These are phyloP conservation scores for Drosophila demipolita DNA, from an alignment of 2,888 invertebrate species.

Conservation along the genomic window DNA sequence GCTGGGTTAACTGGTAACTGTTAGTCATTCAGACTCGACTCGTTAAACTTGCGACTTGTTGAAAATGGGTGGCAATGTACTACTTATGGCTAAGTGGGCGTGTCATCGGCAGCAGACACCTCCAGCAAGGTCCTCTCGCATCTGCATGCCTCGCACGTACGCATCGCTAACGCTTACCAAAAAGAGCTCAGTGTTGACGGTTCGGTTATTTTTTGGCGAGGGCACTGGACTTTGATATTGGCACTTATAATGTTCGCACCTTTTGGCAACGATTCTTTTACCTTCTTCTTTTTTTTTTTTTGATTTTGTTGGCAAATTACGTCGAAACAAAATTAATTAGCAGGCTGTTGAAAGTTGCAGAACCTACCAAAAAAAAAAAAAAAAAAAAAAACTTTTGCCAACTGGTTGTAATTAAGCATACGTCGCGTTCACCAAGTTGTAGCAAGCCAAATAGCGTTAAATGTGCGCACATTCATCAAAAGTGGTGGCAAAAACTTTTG, in stretches of 20 bases:
- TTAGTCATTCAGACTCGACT: not conserved
- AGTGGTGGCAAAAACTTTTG: conserved; percentile 47
- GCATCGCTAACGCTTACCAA: conserved; percentile 26
- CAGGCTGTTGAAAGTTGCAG: conserved; percentile 50
- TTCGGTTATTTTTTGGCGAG: conserved; percentile 24
- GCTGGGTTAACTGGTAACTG: not conserved
- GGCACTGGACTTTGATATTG: conserved; percentile 42
- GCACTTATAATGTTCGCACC: conserved; percentile 53
- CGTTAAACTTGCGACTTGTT: conserved; percentile 4
- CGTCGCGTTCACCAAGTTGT: conserved; percentile 33
- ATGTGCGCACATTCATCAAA: conserved; percentile 70
- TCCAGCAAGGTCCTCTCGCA: conserved; percentile 1
- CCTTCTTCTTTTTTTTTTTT: conserved; percentile 40
- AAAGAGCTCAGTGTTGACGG: conserved; percentile 8
- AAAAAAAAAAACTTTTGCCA: conserved; percentile 43
- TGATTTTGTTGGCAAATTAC: conserved; percentile 43
- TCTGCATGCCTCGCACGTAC: conserved; percentile 67
- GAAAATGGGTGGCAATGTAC: conserved; percentile 53
- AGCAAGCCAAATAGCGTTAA: conserved; percentile 47
- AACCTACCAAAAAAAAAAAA: conserved; percentile 8
- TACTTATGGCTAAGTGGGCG: conserved; percentile 58
- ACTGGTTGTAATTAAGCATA: conserved; percentile 63
- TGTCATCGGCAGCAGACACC: conserved; percentile 38
- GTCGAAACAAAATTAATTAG: conserved; percentile 69
- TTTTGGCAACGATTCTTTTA: conserved; percentile 48